Evolutionary conservation across 2,797 vertebrate species (phyloP), one percentile per base, ranked within the genome.

Genomic region (Cossypha niveicapilla): DNA sequence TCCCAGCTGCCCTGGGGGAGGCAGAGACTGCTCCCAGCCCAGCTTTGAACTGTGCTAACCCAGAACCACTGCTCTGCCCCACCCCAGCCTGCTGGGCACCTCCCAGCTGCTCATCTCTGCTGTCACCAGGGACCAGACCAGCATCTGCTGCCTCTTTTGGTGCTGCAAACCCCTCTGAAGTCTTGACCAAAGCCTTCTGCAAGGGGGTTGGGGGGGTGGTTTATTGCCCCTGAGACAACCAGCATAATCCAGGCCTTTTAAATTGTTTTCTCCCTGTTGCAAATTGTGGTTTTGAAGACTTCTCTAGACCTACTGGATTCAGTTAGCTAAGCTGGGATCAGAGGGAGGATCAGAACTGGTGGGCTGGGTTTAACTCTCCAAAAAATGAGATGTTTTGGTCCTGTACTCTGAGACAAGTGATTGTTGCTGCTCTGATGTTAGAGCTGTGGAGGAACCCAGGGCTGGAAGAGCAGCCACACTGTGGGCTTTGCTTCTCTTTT

Each of bases 101-200:
- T 50, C 42, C 19, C 18, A 25, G 42, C 88, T 86, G n/a, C 11
- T 19, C 63, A 16, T 70, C 83, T 85, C 88, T 83, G 92, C 92
- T 93, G 61, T 34, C 93, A 76, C 28, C 56, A 86, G 74, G 88
- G 92, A 81, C 93, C 93, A 86, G 90, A 56, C 67, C 85, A 48
- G 95, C 32, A 0, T 79, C 47, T 50, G 88, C 92, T 89, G 93
- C 95, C 94, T 94, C 15, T 78, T 79, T 94, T 94, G 96, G 96
- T 96, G 94, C 96, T 96, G 92, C 76, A 89, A 86, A 67, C 86
- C 95, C 94, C 88, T 93, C 94, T 54, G 70, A 74, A 93, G 89
- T 71, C 88, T 92, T 45, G n/a, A 56, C 61, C 76, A 68, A 61
- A 84, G 88, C 73, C 68, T 68, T 86, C 86, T 72, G 73, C 56